phyloP scores from a whole-genome alignment of 92 coral and sea anemone genomes.

The Umimayanthus kanabou region DNA sequence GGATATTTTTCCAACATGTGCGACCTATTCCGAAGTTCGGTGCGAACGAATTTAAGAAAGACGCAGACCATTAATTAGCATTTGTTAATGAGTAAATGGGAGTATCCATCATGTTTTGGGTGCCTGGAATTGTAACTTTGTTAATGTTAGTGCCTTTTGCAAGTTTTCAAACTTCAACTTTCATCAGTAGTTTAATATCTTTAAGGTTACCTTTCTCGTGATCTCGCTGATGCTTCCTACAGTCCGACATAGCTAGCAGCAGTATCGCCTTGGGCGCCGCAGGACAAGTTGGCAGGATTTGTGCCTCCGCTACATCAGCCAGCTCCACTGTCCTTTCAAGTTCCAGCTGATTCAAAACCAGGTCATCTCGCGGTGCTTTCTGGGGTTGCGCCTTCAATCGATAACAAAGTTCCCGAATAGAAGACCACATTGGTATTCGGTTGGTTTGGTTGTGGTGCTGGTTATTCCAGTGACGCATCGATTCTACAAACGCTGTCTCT shows the following conservation, averaged over 20 bases:
- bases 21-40: too few relatives aligned
- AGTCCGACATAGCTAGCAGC: conserved; percentile 11
- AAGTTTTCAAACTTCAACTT: background rate
- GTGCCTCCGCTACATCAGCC: background rate
- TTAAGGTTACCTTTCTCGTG: background rate
- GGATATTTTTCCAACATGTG: too few relatives aligned
- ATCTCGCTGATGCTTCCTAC: background rate
- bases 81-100: too few relatives aligned
- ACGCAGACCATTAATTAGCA: too few relatives aligned
- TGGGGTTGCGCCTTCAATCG: conserved; percentile 25
- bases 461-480: conserved; percentile 1
- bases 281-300: conserved; percentile 20
- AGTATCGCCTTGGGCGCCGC: background rate
- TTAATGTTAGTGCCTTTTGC: background rate
- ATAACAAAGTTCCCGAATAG: conserved; percentile 26
- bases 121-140: background rate
- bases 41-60: too few relatives aligned
- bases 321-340: background rate
- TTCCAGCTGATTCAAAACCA: background rate
- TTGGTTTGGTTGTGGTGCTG: conserved; percentile 1
- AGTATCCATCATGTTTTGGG: too few relatives aligned
- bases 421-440: conserved; percentile 18
- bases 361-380: conserved; percentile 23
- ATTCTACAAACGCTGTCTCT: conserved; percentile 4
- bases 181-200: background rate